phyloP scores from a whole-genome alignment of 2,888 invertebrate genomes.

The Esperia sulphurella region DNA sequence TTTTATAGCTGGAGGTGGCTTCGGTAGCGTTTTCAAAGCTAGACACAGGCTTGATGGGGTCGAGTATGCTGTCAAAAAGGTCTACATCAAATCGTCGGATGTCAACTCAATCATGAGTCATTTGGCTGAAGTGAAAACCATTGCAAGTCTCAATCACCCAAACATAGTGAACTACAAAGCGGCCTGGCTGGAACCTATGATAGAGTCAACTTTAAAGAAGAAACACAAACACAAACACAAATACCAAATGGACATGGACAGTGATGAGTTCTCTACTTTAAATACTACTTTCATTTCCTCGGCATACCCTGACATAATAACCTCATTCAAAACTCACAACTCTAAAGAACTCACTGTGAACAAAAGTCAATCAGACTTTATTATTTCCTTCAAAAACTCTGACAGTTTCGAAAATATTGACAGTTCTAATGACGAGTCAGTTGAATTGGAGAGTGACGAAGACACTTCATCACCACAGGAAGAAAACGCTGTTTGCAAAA shows the following conservation, averaged over 20 bases:
- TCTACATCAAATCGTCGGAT: conserved; percentile 81
- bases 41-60: conserved; percentile 86
- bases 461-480: conserved; percentile 34
- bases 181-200: conserved; percentile 87
- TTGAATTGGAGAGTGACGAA: conserved; percentile 51
- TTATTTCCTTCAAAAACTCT: conserved; percentile 63
- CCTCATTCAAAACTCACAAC: conserved; percentile 70
- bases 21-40: conserved; percentile 87
- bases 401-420: conserved; percentile 44
- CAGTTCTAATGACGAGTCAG: conserved; percentile 39
- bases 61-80: conserved; percentile 90
- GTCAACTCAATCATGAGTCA: conserved; percentile 82
- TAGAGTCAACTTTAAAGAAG: conserved; percentile 66
- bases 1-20: conserved; percentile 86
- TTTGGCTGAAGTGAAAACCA: conserved; percentile 88
- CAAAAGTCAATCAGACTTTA: conserved; percentile 59
- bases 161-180: conserved; percentile 91
- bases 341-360: conserved; percentile 57
- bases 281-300: conserved; percentile 46
- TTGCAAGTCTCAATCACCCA: conserved; percentile 87
- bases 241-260: conserved; percentile 56
- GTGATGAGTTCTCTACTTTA: conserved; percentile 45
- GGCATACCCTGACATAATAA: conserved; percentile 59
- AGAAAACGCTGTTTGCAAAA: conserved; percentile 56
- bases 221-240: conserved; percentile 31